Base-by-base conservation (phyloP, 2,797 vertebrate species). In the Xyrichtys novacula region DNA sequence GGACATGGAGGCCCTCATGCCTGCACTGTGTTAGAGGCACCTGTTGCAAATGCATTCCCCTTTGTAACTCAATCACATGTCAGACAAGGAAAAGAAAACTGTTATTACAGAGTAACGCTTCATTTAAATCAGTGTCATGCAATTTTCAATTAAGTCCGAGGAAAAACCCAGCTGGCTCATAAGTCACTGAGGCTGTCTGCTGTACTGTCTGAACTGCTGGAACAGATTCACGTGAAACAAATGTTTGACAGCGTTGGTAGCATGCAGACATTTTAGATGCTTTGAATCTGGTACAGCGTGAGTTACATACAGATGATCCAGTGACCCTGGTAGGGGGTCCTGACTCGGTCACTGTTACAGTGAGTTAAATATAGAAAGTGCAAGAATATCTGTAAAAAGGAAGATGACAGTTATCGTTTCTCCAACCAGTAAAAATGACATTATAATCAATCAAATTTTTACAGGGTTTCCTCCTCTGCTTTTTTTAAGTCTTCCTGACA, bases 31-130 rank as follows among this genome's bases (percentile, higher is more conserved):
- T 90, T 89, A 85, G 76, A 83, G 83, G 90, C 92, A 94, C 94
- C 94, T 95, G 94, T 94, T 93, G 90, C 88, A 90, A 89, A 92
- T 84, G 81, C 90, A 90, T 92, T 91, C 89, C 80, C 88, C 81
- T 91, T 91, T 91, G 91, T 91, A 93, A 93, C 88, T 90, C 86
- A 91, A 91, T 92, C 92, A 92, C 87, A 92, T 81, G 85, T 90
- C 80, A 84, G 84, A 78, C 87, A 87, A 86, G 87, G 79, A 83
- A 93, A 92, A 90, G 86, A 91, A 94, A 94, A 94, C 84, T 89
- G 87, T 92, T 93, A 92, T 92, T 90, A 69, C 78, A 93, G 83
- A 88, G 71, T 66, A 70, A 69, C 42, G 59, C 85, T 90, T 90
- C 84, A 86, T 92, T 89, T 88, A 85, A 91, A 92, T 91, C 81